Evolutionary conservation across 1,140 invertebrate species (phyloP).

Genomic region (Zaprionus tsacasi): DNA sequence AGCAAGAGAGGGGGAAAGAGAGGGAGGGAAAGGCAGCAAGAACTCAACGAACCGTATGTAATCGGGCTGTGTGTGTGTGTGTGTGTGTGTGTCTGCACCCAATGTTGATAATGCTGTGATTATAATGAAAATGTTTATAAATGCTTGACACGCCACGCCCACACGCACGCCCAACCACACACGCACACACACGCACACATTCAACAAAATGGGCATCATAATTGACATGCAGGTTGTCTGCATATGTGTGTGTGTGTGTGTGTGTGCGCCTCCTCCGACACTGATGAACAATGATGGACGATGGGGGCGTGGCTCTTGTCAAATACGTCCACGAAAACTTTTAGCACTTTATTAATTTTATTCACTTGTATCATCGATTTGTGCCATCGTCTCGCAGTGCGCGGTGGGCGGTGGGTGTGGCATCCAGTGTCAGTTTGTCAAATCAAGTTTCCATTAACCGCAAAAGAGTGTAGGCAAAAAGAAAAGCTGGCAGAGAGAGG

Average conservation of each 20-base stretch:
- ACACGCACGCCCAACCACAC: background rate
- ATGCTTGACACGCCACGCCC: slow-evolving; percentile 38
- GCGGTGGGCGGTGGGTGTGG: background rate
- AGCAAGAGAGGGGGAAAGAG: background rate
- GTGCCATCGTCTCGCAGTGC: background rate
- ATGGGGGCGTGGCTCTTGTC: slow-evolving; percentile 24
- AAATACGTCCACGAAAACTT: slow-evolving; percentile 58
- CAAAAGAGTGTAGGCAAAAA: background rate
- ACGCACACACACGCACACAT: slow-evolving; percentile 21
- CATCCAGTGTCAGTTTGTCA: slow-evolving; percentile 3
- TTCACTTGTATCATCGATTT: slow-evolving; percentile 41
- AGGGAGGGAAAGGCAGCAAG: background rate
- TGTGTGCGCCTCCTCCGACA: background rate
- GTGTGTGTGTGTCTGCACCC: slow-evolving; percentile 26
- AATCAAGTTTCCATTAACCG: slow-evolving; percentile 29
- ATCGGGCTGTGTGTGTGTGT: slow-evolving; percentile 6
- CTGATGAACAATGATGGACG: slow-evolving; percentile 49
- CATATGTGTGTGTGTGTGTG: background rate
- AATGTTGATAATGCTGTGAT: slow-evolving; percentile 66
- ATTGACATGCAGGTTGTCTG: slow-evolving; percentile 33
- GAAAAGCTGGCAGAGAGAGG: background rate
- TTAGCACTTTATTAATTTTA: slow-evolving; percentile 73
- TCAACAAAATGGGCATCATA: slow-evolving; percentile 19
- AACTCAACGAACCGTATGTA: background rate
- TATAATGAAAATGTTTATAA: slow-evolving; percentile 70